These are phyloP conservation scores for Pampusana beccarii DNA, from an alignment of 2,113 vertebrate genomes.

Conservation along the genomic window DNA sequence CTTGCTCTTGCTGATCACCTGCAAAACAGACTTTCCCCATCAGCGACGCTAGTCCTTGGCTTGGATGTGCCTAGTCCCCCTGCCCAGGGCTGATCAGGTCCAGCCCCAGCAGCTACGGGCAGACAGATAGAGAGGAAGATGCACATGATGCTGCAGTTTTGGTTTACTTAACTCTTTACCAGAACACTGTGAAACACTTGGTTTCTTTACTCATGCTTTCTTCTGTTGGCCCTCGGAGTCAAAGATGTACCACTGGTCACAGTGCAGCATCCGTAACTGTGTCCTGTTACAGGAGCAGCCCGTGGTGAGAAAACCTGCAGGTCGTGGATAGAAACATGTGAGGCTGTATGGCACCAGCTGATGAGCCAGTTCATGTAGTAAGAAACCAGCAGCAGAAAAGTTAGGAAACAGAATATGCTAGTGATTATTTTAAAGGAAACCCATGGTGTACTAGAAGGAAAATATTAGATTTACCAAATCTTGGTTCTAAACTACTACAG, in stretches of 20 bases:
- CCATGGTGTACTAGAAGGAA: background rate
- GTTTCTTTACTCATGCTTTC: accelerated
- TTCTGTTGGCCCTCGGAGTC: background rate
- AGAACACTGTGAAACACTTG: background rate
- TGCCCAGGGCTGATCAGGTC: background rate
- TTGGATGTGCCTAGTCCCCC: background rate
- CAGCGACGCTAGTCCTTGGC: background rate
- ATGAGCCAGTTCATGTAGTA: background rate
- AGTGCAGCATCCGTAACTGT: accelerated
- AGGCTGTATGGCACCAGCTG: background rate
- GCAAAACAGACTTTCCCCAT: background rate
- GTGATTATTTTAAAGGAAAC: background rate
- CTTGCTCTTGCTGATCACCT: background rate
- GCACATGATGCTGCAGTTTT: accelerated
- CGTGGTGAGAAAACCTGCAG: background rate
- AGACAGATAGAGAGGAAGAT: background rate
- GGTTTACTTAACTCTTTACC: background rate
- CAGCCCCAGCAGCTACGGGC: no score
- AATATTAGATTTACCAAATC: background rate
- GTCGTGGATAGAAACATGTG: background rate
- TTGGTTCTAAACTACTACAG: background rate
- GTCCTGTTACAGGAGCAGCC: background rate
- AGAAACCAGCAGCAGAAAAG: background rate
- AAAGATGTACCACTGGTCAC: background rate
- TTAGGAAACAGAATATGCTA: background rate